Evolutionary conservation across 2,113 vertebrate genomes (phyloP).

Genomic region (Phyllostomus hastatus): DNA sequence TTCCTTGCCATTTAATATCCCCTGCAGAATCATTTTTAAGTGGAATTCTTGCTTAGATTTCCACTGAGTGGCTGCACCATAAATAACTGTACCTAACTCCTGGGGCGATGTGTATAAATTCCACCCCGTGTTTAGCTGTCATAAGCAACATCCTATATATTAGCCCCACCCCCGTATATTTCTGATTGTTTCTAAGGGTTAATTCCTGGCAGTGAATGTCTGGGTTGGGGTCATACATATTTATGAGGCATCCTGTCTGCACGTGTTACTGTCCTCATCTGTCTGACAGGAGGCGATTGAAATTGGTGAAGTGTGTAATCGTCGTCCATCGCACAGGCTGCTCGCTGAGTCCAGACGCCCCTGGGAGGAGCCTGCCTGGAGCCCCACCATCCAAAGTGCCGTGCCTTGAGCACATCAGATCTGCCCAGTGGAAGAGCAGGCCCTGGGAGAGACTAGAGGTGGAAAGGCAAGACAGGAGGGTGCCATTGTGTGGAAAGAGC

Average conservation of each 20-base stretch:
- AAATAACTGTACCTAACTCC: background rate
- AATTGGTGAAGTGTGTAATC: too few relatives aligned
- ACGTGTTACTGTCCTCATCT: background rate
- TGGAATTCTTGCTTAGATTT: background rate
- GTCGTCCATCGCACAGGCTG: background rate
- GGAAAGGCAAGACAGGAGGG: background rate
- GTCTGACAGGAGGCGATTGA: background rate
- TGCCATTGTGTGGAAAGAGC: background rate
- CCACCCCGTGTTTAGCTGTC: background rate
- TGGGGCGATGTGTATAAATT: background rate
- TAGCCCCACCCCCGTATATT: fast-evolving
- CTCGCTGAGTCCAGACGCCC: background rate
- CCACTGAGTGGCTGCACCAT: background rate
- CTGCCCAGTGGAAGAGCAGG: background rate
- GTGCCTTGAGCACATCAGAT: background rate
- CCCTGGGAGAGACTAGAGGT: background rate
- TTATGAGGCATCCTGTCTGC: background rate
- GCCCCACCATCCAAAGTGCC: too few relatives aligned
- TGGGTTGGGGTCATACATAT: background rate
- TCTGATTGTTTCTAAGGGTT: background rate
- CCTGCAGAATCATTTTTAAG: background rate
- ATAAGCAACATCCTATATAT: background rate
- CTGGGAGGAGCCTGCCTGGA: background rate
- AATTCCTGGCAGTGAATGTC: background rate
- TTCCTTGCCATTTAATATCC: background rate